Base-by-base conservation (phyloP, 1,140 invertebrate genomes). In the Brachionus sp. region DNA sequence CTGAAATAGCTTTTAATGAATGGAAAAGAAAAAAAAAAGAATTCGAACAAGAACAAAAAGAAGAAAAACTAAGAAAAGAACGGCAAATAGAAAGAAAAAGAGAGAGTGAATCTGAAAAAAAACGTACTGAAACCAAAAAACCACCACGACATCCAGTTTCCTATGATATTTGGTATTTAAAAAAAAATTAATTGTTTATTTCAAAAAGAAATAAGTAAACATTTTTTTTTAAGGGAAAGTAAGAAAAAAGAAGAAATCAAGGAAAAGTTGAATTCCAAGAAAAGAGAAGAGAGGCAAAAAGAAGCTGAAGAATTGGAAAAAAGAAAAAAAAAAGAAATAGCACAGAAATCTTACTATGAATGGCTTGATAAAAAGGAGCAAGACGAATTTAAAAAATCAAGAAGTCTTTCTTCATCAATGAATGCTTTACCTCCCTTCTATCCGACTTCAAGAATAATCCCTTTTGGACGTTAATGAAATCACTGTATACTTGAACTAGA, bases 361-460 rank as follows among this genome's bases (percentile, higher is more conserved):
- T 80, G 77, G 77, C 23, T 80, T 19, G 77, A 80, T 29, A 80
- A 80, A 66, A 80, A 80, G 23, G 77, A 80, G 9, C 33, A 80
- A 42, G 77, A 80, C 7, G 62, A 57, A 42, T 39, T 57, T 35
- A 44, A 39, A 19, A 57, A 39, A 42, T 66, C 50, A 6, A 57
- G 23, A 57, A 19, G 50, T 35, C 33, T 80, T 7, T 80, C 77
- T 19, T 16, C 50, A 44, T 80, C 77, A 12, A 57, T 80, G 50
- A 66, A 37, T 25, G 33, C 50, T 35, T 44, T 57, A 44, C 77
- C 77, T 44, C 77, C 77, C 3, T 80, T 80, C 7, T 80, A 80
- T 80, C 50, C 77, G 37, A 57, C 50, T 57, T 80, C 77, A 42
- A 57, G 13, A 80, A 80, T 66, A 62, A 80, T 80, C 19, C 77